Conservation (phyloP, 2,888 invertebrate species). For the Alloscopus bannaensis region DNA sequence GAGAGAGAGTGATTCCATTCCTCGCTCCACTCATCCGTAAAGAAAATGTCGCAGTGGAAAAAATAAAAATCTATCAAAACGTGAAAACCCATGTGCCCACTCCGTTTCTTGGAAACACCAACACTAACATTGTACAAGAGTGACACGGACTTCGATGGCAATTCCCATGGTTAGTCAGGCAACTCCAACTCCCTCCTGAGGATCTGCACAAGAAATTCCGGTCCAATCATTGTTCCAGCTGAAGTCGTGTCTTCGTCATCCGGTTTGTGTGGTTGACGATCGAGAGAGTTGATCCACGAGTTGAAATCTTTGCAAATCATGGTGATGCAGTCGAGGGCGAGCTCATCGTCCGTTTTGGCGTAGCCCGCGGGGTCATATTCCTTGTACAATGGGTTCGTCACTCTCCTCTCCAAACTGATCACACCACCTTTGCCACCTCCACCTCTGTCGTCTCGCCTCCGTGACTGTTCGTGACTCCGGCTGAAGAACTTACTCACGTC, state of each 20-base stretch:
- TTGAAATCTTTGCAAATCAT: constrained; percentile 64
- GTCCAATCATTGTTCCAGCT: constrained; percentile 33
- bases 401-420: constrained; percentile 3
- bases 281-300: constrained; percentile 57
- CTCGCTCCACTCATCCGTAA: too few species aligned
- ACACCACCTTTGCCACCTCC: not conserved
- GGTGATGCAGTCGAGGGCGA: constrained; percentile 46
- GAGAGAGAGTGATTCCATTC: too few species aligned
- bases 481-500: constrained; percentile 46
- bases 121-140: too few species aligned
- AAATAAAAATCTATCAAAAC: too few species aligned
- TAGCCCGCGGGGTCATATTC: constrained; percentile 27
- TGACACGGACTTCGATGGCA: too few species aligned
- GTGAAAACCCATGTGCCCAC: too few species aligned
- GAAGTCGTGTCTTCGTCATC: not conserved
- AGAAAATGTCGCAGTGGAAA: too few species aligned
- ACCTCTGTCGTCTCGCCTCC: not conserved
- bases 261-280: not conserved
- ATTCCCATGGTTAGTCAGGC: constrained; percentile 32
- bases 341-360: constrained; percentile 33
- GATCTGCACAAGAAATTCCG: constrained; percentile 55
- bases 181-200: constrained; percentile 61
- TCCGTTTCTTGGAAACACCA: too few species aligned
- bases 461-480: not conserved
- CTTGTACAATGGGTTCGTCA: constrained; percentile 40